Evolutionary conservation across 2,888 invertebrate genomes (phyloP), one percentile per base, ranked within the genome.

Genomic region (Microctonus hyperodae): DNA sequence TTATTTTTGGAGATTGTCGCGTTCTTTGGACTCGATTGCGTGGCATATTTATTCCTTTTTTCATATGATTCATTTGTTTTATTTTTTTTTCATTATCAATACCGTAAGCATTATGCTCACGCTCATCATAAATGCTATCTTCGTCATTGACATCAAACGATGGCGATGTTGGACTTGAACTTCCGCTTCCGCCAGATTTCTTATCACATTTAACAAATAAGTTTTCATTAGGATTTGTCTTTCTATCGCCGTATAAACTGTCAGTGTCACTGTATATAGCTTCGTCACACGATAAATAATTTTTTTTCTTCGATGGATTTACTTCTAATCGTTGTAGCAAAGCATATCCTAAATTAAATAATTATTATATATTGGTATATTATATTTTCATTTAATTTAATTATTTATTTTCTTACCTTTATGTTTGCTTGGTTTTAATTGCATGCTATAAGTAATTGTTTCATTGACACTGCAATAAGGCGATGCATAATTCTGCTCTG

Each of bases 391-490:
- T 31, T 28, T 22, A 6, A 10, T 16, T 3, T 9, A 53, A 13
- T 53, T 23, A 28, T 22, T 5, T 13, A 25, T 51, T n/a, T 28
- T 9, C 59, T 70, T 65, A 84, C 84, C 84, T 74, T 77, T 72
- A 56, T 78, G 74, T 16, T 70, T 66, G 50, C 78, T 76, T 9
- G 77, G 74, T 67, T 80, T 81, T 11, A 84, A 69, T 37, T 87
- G 85, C 63, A 91, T 87, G 76, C 88, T 90, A 78, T 91, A 91
- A 60, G 88, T 88, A 0, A 89, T 87, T 23, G 87, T 87, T 72
- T 90, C 88, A 13, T 87, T 86, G 60, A 88, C 86, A 7, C 86
- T 87, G 73, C 88, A 88, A 72, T 89, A 89, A 71, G 88, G 87
- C 9, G 87, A 85, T 0, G 75, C 86, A 72, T 90, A 90, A 48